phyloP scores from a whole-genome alignment of 2,797 vertebrate species.

The Enteromius thamalakanensis region DNA sequence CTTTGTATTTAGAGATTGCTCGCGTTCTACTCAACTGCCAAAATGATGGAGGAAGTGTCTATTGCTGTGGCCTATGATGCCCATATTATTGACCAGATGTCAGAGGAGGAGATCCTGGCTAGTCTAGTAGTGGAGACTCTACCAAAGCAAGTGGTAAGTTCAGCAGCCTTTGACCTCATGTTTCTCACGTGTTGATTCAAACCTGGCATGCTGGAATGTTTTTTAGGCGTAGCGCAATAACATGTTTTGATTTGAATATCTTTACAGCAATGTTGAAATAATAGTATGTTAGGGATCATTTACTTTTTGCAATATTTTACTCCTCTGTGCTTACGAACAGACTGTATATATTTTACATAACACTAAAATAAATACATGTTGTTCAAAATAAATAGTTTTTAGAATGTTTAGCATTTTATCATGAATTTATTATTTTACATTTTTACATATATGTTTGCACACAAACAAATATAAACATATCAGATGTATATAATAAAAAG shows the following conservation, averaged over 20 bases:
- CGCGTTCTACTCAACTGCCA: conserved; percentile 51
- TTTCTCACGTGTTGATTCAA: neutral
- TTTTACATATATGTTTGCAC: neutral
- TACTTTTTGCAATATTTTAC: neutral
- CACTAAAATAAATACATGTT: neutral
- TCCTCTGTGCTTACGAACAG: neutral
- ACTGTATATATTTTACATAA: neutral
- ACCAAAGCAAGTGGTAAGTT: conserved; percentile 74
- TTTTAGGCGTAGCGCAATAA: neutral
- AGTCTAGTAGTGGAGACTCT: conserved; percentile 83
- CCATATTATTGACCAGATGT: conserved; percentile 82
- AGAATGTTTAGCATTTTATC: neutral
- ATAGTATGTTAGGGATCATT: neutral
- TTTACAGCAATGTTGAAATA: neutral
- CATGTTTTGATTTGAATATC: neutral
- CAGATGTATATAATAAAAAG: neutral
- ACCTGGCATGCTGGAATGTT: conserved; percentile 8
- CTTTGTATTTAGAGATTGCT: conserved; percentile 17
- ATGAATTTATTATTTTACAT: neutral
- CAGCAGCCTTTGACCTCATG: conserved; percentile 16
- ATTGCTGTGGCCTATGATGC: conserved; percentile 82
- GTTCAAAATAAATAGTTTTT: neutral
- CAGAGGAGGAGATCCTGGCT: conserved; percentile 87
- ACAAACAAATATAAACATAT: neutral
- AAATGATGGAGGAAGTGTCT: conserved; percentile 93